Conservation (phyloP, 2,797 vertebrate species). For the Siniperca scherzeri region DNA sequence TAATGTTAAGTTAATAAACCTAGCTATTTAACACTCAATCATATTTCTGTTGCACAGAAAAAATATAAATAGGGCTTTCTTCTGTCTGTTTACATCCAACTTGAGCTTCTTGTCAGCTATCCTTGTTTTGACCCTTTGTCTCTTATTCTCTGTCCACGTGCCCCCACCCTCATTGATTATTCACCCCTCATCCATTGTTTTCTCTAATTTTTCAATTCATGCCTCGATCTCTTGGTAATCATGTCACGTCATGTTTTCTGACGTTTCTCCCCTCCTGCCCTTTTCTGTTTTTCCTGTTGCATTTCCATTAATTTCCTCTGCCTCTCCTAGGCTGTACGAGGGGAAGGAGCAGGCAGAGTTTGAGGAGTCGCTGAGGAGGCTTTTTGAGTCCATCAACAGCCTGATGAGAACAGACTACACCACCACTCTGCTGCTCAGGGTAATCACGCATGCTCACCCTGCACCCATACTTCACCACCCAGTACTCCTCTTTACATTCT, state of each 20-base stretch:
- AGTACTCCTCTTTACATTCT: background rate
- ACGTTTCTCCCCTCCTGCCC: background rate
- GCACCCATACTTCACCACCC: background rate
- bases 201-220: constrained; percentile 9
- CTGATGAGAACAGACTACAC: constrained; percentile 94
- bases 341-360: constrained; percentile 96
- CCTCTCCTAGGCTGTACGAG: constrained; percentile 91
- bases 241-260: background rate
- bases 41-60: background rate
- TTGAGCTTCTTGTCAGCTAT: background rate
- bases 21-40: too few relatives aligned
- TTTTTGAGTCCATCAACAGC: constrained; percentile 98
- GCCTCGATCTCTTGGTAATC: constrained; percentile 6
- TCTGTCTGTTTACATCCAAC: background rate
- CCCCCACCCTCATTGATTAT: constrained; percentile 12
- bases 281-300: constrained; percentile 22
- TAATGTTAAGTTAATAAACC: too few relatives aligned
- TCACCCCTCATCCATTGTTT: constrained; percentile 26
- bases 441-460: constrained; percentile 63
- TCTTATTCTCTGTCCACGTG: constrained; percentile 8
- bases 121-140: constrained; percentile 1
- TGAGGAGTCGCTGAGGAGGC: constrained; percentile 94
- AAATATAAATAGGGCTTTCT: background rate
- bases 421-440: constrained; percentile 93
- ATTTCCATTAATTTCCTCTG: constrained; percentile 26